Base-by-base conservation (phyloP, 2,888 invertebrate genomes). In the Drosophila kanekoi region DNA sequence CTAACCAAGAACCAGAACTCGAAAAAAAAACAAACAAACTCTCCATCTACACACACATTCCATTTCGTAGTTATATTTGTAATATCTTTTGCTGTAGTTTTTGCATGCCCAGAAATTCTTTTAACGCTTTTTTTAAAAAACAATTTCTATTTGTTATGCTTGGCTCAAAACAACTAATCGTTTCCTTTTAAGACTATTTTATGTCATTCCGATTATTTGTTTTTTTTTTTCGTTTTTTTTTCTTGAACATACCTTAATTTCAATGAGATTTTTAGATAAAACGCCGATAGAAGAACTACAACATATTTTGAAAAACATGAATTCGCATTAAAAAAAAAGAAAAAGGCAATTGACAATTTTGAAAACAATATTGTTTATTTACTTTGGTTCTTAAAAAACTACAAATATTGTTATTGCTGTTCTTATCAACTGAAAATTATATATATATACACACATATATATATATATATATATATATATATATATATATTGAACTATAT, bases 251-350 rank as follows among this genome's bases (percentile, higher is more conserved):
- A 13, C 48, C 56, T 58, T 63, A 28, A 32, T 54, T 53, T 38
- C 28, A 58, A 66, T 45, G 14, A 54, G 49, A 51, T 45, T 62
- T 65, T 64, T 47, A 70, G 64, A 73, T 43, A 38, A 61, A 72
- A 69, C 71, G 56, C 45, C 56, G 60, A 72, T 78, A 82, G 76
- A 81, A 71, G 79, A 89, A 90, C 85, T 89, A 89, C 90, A 90
- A 90, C 90, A 90, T 90, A 90, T 90, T 83, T 90, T 90, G 90
- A 90, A 90, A 90, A 90, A 91, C 90, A 90, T 90, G 79, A 90
- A 75, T 72, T 76, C 71, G 75, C 73, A 72, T 61, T 40, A 77
- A 45, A 62, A 53, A 52, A 28, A 77, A 45, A 62, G 53, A 52
- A 28, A 28, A 8, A 28, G 2, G 48, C 45, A 70, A 57, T 66